Evolutionary conservation across 2,888 invertebrate species (phyloP), one percentile per base, ranked within the genome.

Genomic region (Rosalia funebris): DNA sequence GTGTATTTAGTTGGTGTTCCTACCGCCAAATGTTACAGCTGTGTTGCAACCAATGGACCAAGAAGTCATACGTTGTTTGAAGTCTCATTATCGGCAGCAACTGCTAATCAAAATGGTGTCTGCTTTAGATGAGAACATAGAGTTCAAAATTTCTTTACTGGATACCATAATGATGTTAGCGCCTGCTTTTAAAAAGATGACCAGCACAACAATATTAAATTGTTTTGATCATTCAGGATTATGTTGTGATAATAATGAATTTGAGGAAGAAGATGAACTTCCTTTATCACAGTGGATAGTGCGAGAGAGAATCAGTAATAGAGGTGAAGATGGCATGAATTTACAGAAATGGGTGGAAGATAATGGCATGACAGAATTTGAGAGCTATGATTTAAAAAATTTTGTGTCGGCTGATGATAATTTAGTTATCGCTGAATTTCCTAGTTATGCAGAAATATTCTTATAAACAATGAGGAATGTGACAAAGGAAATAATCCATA

Each of bases 21-120:
- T 37, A 14, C 37, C 37, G 9, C 37, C 41, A 17, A 42, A 42
- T 17, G 11, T 11, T 10, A 41, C 41, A 1, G 14, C 41, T 10
- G 41, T 42, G n/a, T 16, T 42, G 10, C 41, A 42, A 17, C 41
- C 17, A 17, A 2, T 42, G 17, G 41, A 42, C 17, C 41, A 42
- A 9, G 41, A 16, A 16, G 10, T 42, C 16, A 42, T 42, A 9
- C 7, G 16, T 0, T 7, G 10, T 9, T 42, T 17, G 9, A 42
- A 42, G 16, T 9, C 15, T 7, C 11, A 16, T 17, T 42, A 16
- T 11, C 15, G 41, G 5, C 14, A 17, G 16, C 10, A 16, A 16
- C 15, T 42, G 7, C 16, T 42, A 11, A 42, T 17, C 16, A 15
- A 11, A 42, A 16, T 42, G 1, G 10, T 42, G 10, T 7, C 7